Evolutionary conservation across 2,113 vertebrate species (phyloP).

Genomic region (Pteruthius melanotis): DNA sequence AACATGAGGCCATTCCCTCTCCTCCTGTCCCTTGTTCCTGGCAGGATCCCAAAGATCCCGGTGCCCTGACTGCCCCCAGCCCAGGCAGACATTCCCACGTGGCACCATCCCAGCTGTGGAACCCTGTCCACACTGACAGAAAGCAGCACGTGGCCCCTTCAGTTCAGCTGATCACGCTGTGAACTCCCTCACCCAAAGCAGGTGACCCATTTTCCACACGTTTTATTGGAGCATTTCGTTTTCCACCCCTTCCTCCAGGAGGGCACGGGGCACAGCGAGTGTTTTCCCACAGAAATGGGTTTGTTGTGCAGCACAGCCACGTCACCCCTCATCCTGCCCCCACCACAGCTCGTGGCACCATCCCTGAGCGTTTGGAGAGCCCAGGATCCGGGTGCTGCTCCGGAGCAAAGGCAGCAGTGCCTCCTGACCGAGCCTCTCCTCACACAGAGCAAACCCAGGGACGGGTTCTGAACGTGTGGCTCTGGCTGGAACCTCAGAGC

Average conservation of each 20-base stretch:
- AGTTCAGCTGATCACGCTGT: not conserved
- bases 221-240: not conserved
- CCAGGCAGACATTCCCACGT: not conserved
- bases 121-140: accelerated
- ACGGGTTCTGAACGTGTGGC: not conserved
- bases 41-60: not conserved
- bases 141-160: not conserved
- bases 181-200: not conserved
- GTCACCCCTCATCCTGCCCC: not conserved
- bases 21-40: not conserved
- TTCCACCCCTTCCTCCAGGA: not conserved
- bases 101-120: not conserved
- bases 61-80: not conserved
- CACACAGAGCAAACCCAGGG: not conserved
- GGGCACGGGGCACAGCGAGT: not conserved
- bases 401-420: not conserved
- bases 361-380: not conserved
- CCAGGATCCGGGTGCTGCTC: not conserved
- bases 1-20: not conserved
- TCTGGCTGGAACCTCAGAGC: not conserved
- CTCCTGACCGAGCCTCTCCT: not conserved
- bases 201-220: not conserved
- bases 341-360: not conserved
- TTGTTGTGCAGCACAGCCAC: accelerated
- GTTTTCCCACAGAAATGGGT: not conserved